A percentile compares a stretch with the other conserved stretches of the same genome.
phyloP scores from a whole-genome alignment of 2,888 invertebrate genomes.

The Pegoplata infirma region DNA sequence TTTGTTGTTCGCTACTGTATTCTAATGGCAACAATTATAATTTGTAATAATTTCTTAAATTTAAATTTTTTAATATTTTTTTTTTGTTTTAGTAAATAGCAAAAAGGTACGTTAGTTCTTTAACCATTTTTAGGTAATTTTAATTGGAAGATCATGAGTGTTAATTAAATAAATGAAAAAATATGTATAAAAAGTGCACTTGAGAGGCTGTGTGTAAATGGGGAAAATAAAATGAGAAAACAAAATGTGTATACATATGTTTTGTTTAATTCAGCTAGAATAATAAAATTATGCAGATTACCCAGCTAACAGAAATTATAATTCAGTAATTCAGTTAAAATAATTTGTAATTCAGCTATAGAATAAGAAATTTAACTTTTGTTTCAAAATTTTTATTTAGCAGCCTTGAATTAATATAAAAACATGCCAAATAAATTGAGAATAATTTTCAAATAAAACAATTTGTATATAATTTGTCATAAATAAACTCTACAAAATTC shows the following conservation, averaged over 20 bases:
- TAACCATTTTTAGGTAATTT: conserved; percentile 26
- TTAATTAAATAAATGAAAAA: conserved; percentile 28
- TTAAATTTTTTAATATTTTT: not conserved
- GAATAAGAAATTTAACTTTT: too few relatives aligned
- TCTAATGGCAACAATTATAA: conserved; percentile 5
- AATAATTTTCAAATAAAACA: too few relatives aligned
- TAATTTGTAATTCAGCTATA: not conserved
- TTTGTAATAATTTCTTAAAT: not conserved
- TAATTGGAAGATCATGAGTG: conserved; percentile 55
- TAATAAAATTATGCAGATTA: not conserved
- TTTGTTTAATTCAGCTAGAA: not conserved
- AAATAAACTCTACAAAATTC: too few relatives aligned
- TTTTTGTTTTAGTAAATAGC: conserved; percentile 30
- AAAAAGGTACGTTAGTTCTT: conserved; percentile 54
- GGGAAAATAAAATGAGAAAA: conserved; percentile 3
- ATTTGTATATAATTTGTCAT: too few relatives aligned
- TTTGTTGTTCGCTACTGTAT: conserved; percentile 35
- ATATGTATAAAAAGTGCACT: conserved; percentile 57
- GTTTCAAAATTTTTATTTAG: too few relatives aligned
- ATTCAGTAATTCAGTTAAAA: too few relatives aligned
- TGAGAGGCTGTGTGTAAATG: conserved; percentile 27
- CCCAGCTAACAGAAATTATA: not conserved
- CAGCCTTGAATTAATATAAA: too few relatives aligned
- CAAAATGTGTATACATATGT: too few relatives aligned
- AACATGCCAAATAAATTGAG: too few relatives aligned